These are phyloP conservation scores for Leptinotarsa undecemlineata DNA, from an alignment of 1,140 invertebrate genomes.

Conservation along the genomic window DNA sequence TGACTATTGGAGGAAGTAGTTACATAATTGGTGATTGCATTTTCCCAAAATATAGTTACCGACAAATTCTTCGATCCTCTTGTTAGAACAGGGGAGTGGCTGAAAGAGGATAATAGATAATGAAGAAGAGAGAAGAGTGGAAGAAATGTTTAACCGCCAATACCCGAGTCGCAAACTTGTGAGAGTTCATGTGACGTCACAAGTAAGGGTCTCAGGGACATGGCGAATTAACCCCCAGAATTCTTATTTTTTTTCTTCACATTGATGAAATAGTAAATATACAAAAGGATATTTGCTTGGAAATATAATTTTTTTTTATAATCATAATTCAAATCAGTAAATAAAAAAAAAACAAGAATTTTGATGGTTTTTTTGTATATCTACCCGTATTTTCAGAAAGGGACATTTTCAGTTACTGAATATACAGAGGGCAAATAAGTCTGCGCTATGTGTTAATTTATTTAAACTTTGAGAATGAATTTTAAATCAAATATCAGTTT, in stretches of 20 bases:
- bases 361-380: constrained; percentile 29
- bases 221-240: constrained; percentile 57
- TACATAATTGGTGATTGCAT: no score
- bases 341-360: constrained; percentile 27
- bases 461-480: no score
- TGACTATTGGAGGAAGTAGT: no score
- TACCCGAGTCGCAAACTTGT: constrained; percentile 75
- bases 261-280: constrained; percentile 49
- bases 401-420: neutral
- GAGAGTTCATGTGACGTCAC: constrained; percentile 69
- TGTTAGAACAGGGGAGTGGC: neutral
- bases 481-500: no score
- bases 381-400: constrained; percentile 10
- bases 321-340: constrained; percentile 8
- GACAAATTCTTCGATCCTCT: no score
- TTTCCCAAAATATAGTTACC: no score
- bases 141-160: constrained; percentile 58
- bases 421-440: neutral
- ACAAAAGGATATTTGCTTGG: constrained; percentile 26
- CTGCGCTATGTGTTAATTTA: neutral
- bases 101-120: neutral
- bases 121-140: constrained; percentile 22
- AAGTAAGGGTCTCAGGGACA: constrained; percentile 78
- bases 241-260: constrained; percentile 40
- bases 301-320: neutral